Percentiles rank a stretch among this genome's conserved stretches.
phyloP scores from a whole-genome alignment of 2,797 vertebrate species.

The Pipistrellus nathusii region DNA sequence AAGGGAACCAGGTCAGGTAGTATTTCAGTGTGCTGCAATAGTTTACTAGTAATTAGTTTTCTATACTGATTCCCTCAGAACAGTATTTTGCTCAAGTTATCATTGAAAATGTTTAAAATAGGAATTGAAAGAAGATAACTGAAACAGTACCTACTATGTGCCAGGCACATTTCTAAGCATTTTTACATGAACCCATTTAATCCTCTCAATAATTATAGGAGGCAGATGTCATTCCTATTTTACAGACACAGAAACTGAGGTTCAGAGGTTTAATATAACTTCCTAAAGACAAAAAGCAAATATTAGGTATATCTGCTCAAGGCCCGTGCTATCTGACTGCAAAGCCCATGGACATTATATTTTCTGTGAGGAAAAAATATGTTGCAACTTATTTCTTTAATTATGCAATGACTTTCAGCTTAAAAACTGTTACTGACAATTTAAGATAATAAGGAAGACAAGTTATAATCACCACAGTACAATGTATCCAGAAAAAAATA shows the following conservation, averaged over 20 bases:
- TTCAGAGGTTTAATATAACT: background rate
- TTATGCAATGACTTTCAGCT: conserved; percentile 44
- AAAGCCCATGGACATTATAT: conserved; percentile 15
- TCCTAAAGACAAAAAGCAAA: conserved; percentile 23
- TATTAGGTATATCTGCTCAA: background rate
- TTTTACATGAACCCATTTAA: background rate
- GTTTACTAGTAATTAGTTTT: conserved; percentile 13
- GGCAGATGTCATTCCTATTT: background rate
- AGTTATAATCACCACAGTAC: background rate
- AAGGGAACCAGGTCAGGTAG: background rate
- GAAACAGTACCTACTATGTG: background rate
- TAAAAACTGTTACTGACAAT: conserved; percentile 37
- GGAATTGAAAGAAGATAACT: conserved; percentile 5
- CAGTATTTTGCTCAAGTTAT: conserved; percentile 19
- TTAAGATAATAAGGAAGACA: conserved; percentile 4
- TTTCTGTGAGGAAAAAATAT: background rate
- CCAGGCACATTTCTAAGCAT: background rate
- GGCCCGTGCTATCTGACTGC: background rate
- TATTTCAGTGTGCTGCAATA: background rate
- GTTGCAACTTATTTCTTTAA: background rate
- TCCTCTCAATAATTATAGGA: background rate
- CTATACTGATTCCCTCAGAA: conserved; percentile 25
- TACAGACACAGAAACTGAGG: conserved; percentile 58
- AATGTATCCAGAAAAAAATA: background rate
- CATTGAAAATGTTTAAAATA: conserved; percentile 12